phyloP scores from a whole-genome alignment of 1,140 invertebrate genomes.

The Gryllus bimaculatus region DNA sequence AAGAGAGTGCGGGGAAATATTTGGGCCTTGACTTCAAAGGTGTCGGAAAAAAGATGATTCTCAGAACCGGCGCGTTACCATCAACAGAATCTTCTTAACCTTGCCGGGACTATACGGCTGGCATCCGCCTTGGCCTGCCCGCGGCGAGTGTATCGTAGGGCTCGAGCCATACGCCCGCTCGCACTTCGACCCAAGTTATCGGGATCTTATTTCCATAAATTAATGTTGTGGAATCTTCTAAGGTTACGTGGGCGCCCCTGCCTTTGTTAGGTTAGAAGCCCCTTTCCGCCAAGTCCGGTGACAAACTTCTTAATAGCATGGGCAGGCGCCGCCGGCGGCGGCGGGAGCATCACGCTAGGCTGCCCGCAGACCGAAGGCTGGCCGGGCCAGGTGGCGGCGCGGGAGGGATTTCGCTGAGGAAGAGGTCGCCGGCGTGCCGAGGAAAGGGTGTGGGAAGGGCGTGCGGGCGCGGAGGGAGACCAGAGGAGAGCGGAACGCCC shows the following conservation, averaged over 20 bases:
- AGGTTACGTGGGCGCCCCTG: not conserved
- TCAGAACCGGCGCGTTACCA: too few species aligned
- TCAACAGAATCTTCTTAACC: too few species aligned
- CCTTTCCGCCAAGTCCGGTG: not conserved
- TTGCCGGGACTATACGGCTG: not conserved
- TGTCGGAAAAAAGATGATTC: too few species aligned
- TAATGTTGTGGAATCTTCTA: not conserved
- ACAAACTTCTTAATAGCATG: slow-evolving; percentile 5
- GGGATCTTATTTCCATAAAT: slow-evolving; percentile 5
- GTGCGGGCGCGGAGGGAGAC: not conserved
- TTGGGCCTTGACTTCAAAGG: too few species aligned
- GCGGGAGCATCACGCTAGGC: not conserved
- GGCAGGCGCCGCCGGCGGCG: not conserved
- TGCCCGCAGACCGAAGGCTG: not conserved
- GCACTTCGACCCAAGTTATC: not conserved
- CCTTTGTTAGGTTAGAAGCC: not conserved
- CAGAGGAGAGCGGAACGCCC: not conserved
- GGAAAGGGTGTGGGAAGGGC: not conserved
- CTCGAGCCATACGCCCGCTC: not conserved
- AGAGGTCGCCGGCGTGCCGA: not conserved
- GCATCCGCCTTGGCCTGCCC: not conserved
- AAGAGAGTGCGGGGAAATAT: too few species aligned
- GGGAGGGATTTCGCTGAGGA: not conserved
- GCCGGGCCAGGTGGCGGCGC: too few species aligned
- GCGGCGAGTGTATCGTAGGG: not conserved